Evolutionary conservation across 2,797 vertebrate species (phyloP).

Genomic region (Chaetophractus vellerosus): DNA sequence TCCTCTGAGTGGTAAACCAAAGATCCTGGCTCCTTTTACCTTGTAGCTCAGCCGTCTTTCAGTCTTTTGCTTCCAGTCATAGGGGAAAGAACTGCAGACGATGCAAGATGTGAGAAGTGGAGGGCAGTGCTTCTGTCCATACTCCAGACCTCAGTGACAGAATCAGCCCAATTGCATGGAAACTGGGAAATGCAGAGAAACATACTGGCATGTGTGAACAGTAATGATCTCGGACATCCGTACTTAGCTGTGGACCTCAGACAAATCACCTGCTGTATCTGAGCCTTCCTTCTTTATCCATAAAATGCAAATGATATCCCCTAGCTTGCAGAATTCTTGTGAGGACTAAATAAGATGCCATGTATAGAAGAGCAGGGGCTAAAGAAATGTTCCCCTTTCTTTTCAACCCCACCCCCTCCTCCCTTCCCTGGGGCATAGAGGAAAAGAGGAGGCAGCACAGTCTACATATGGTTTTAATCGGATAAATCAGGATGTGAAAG

Average conservation of each 20-base stretch:
- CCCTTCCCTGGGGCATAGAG: not conserved
- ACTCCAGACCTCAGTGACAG: not conserved
- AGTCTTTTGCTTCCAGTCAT: not conserved
- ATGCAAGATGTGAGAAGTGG: no score
- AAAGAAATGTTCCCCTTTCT: not conserved
- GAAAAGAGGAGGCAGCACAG: not conserved
- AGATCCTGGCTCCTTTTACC: not conserved
- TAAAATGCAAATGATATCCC: not conserved
- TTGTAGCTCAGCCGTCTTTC: not conserved
- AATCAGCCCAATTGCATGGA: not conserved
- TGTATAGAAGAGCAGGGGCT: not conserved
- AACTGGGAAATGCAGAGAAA: not conserved
- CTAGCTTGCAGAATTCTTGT: not conserved
- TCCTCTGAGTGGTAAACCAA: not conserved
- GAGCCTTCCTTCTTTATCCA: not conserved
- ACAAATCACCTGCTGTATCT: not conserved
- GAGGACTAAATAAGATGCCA: not conserved
- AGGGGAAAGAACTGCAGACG: not conserved
- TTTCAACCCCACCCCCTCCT: not conserved
- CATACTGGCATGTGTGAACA: rapidly evolving
- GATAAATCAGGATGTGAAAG: constrained; percentile 37
- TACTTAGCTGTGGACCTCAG: not conserved
- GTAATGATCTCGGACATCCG: not conserved
- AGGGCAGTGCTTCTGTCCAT: rapidly evolving
- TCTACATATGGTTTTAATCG: constrained; percentile 50